Percentiles rank a stretch among this genome's conserved stretches.
These are phyloP conservation scores for Baronia brevicornis DNA, from an alignment of 2,888 invertebrate genomes.

Conservation along the genomic window DNA sequence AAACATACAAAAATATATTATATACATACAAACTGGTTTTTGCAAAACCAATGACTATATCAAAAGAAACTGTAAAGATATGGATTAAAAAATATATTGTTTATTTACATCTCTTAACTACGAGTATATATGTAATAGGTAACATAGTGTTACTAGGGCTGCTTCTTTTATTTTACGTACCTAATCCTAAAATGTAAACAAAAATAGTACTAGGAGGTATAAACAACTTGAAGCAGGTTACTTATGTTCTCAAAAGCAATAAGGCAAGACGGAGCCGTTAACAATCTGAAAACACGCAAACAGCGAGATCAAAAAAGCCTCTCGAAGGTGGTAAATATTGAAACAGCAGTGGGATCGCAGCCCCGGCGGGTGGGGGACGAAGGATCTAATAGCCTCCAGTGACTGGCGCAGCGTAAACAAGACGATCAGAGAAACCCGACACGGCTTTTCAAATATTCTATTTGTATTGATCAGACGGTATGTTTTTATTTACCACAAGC, in stretches of 20 bases:
- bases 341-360: conserved; percentile 73
- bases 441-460: conserved; percentile 64
- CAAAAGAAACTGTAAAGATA: too few species aligned
- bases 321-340: conserved; percentile 74
- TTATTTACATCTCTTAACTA: too few species aligned
- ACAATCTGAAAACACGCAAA: conserved; percentile 74
- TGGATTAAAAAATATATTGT: too few species aligned
- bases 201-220: conserved; percentile 47
- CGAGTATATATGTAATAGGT: too few species aligned
- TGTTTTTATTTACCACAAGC: too few species aligned
- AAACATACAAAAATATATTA: too few species aligned
- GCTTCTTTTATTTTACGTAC: too few species aligned
- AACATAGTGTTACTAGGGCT: too few species aligned
- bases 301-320: conserved; percentile 73
- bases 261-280: conserved; percentile 64
- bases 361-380: conserved; percentile 29
- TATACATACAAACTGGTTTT: too few species aligned
- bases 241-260: conserved; percentile 72
- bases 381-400: conserved; percentile 73
- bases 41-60: too few species aligned
- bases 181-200: too few species aligned
- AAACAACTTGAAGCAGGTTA: conserved; percentile 56
- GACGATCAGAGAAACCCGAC: conserved; percentile 55
- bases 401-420: conserved; percentile 72
- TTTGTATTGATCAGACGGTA: conserved; percentile 41